Evolutionary conservation across 2,888 invertebrate genomes (phyloP), one percentile per base, ranked within the genome.

Genomic region (Selenia dentaria): DNA sequence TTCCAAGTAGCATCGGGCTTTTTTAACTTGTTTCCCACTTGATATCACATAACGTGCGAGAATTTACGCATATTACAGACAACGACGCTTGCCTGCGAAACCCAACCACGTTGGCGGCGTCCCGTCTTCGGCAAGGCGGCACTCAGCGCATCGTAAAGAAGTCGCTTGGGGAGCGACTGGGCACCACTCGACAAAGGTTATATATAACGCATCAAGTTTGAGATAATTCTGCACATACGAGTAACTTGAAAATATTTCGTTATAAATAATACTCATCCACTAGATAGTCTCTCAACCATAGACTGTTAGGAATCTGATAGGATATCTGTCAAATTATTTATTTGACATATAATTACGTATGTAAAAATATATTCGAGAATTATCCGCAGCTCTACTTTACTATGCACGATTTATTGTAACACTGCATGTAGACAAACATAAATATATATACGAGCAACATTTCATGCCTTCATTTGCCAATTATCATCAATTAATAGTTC

Each of bases 141-240:
- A 2, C 39, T 16, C 37, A 9, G 34, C 46, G 35, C 46, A 10
- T 26, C 46, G 28, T 36, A 39, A 25, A 28, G 25, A 39, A 29
- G 47, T 47, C 41, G 41, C 37, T 48, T 41, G 41, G 33, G 47
- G 37, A 32, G 37, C 47, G 32, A 47, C 47, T 46, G 46, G 12
- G 22, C 37, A 31, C 38, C 39, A 35, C 45, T 24, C 13, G 26
- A 3, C 32, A 12, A 28, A 37, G 22, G 27, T 36, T 6, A 6
- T 16, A 4, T 43, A 43, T 37, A 22, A 13, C 32, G 4, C 20
- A 32, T n/a, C 13, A 28, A 26, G 20, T 25, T 25, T 31, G 20
- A 25, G 8, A 6, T 36, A 36, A 11, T 26, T 25, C 24, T 12
- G n/a, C 42, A 14, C 32, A 9, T n/a, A n/a, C n/a, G n/a, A n/a